Percentiles rank a stretch among this genome's conserved stretches.
phyloP scores from a whole-genome alignment of 2,797 vertebrate genomes.

The Liparis tanakae region DNA sequence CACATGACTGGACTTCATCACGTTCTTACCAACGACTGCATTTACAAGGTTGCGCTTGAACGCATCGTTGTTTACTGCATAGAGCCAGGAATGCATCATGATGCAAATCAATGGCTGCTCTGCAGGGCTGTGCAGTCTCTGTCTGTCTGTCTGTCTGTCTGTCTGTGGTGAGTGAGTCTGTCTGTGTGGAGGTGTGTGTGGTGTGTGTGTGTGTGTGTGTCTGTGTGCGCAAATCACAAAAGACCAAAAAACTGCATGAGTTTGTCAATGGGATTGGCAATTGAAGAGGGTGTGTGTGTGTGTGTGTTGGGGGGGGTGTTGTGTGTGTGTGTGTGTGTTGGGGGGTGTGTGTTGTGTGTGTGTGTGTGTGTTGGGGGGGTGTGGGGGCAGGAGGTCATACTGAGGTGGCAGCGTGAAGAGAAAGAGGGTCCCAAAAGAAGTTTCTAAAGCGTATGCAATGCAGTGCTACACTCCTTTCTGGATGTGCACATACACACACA shows the following conservation, averaged over 20 bases:
- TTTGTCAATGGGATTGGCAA: conserved; percentile 56
- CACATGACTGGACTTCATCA: too few species aligned
- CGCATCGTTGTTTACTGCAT: too few species aligned
- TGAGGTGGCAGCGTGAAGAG: conserved; percentile 39
- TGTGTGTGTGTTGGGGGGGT: neutral
- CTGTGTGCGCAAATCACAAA: neutral
- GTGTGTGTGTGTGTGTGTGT: neutral
- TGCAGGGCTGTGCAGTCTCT: too few species aligned
- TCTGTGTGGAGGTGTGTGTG: neutral
- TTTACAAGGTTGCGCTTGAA: too few species aligned
- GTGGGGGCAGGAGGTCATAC: conserved; percentile 11
- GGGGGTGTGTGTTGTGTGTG: neutral
- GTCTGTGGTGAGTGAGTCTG: neutral
- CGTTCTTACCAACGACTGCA: too few species aligned
- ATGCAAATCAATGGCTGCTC: too few species aligned
- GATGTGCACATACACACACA: neutral
- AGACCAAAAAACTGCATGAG: conserved; percentile 61
- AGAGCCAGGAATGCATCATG: too few species aligned
- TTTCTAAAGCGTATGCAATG: conserved; percentile 29
- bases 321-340: conserved; percentile 16
- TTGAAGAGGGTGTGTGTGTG: conserved; percentile 25
- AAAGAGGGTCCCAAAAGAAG: conserved; percentile 29
- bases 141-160: neutral
- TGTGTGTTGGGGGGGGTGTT: conserved; percentile 6
- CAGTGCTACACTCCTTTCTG: conserved; percentile 25